A percentile compares a stretch with the other conserved stretches of the same genome.
phyloP scores from a whole-genome alignment of 2,797 vertebrate genomes.

The Holocentrus rufus region DNA sequence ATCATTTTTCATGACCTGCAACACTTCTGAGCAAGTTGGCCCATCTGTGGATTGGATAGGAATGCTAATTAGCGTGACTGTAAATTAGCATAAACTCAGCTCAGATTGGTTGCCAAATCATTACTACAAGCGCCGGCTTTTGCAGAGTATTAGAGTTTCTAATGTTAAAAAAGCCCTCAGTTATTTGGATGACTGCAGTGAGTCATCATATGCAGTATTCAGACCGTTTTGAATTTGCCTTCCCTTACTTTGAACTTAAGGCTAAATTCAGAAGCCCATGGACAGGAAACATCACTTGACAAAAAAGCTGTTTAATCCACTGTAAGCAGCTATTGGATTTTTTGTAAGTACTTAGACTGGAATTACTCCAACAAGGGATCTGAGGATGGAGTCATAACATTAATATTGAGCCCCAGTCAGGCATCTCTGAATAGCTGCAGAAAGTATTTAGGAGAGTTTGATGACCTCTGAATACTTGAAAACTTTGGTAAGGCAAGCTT shows the following conservation, averaged over 20 bases:
- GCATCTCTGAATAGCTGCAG: slow-evolving; percentile 34
- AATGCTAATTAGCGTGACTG: slow-evolving; percentile 63
- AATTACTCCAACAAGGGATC: slow-evolving; percentile 44
- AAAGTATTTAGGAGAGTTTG: slow-evolving; percentile 25
- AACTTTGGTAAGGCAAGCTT: neutral
- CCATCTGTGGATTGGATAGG: slow-evolving; percentile 52
- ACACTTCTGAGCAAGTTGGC: slow-evolving; percentile 46
- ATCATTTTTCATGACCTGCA: slow-evolving; percentile 43
- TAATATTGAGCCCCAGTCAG: slow-evolving; percentile 28
- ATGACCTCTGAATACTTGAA: slow-evolving; percentile 17
- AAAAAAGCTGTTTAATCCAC: slow-evolving; percentile 63
- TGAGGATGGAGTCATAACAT: slow-evolving; percentile 45
- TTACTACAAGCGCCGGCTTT: slow-evolving; percentile 50
- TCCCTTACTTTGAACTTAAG: slow-evolving; percentile 34
- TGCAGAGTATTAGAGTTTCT: slow-evolving; percentile 50
- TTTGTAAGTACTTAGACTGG: slow-evolving; percentile 43
- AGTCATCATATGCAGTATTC: slow-evolving; percentile 43
- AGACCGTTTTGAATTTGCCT: slow-evolving; percentile 43
- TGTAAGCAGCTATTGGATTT: slow-evolving; percentile 54
- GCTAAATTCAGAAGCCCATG: slow-evolving; percentile 27
- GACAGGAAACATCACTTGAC: slow-evolving; percentile 51
- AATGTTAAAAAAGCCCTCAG: slow-evolving; percentile 43
- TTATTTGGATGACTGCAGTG: slow-evolving; percentile 42
- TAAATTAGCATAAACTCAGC: slow-evolving; percentile 61
- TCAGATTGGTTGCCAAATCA: slow-evolving; percentile 62